Evolutionary conservation across 2,113 vertebrate genomes (phyloP).

Genomic region (Thamnophis sirtalis): DNA sequence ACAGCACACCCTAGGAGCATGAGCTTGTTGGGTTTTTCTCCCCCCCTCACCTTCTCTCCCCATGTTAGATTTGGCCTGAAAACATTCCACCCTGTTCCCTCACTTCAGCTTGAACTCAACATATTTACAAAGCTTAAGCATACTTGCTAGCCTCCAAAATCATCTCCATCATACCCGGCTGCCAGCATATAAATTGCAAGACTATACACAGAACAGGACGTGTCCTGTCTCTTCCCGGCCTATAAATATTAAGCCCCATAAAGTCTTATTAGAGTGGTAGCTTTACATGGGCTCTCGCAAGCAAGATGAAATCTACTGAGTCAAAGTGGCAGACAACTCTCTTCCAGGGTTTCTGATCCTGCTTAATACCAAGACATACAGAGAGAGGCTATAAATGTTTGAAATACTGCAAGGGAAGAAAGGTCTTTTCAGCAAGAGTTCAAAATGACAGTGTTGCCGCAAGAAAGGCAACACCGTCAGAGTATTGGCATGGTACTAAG

Average conservation of each 20-base stretch:
- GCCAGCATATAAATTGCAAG: slow-evolving; percentile 75
- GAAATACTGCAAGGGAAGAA: not conserved
- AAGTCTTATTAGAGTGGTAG: slow-evolving; percentile 45
- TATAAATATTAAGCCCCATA: slow-evolving; percentile 59
- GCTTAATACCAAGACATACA: slow-evolving; percentile 15
- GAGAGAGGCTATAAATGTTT: slow-evolving; percentile 10
- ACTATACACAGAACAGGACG: slow-evolving; percentile 65
- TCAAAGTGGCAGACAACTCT: not conserved
- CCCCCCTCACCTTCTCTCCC: not conserved
- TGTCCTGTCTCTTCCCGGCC: slow-evolving; percentile 45
- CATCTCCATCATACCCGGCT: slow-evolving; percentile 59
- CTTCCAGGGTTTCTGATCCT: slow-evolving; percentile 7
- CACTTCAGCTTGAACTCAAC: slow-evolving; percentile 64
- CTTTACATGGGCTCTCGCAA: not conserved
- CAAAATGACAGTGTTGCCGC: not conserved
- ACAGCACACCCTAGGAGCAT: slow-evolving; percentile 50
- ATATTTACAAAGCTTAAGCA: slow-evolving; percentile 84
- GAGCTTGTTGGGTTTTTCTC: slow-evolving; percentile 19
- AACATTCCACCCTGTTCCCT: slow-evolving; percentile 66
- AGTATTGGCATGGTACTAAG: not conserved
- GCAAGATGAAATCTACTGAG: not conserved
- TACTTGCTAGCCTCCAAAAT: slow-evolving; percentile 64
- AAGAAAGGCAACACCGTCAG: not conserved
- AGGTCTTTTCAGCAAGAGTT: not conserved
- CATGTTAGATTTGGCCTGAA: slow-evolving; percentile 60